Percentiles rank a stretch among this genome's conserved stretches.
These are phyloP conservation scores for Elysia crispata DNA, from an alignment of 2,888 invertebrate species.

Conservation along the genomic window DNA sequence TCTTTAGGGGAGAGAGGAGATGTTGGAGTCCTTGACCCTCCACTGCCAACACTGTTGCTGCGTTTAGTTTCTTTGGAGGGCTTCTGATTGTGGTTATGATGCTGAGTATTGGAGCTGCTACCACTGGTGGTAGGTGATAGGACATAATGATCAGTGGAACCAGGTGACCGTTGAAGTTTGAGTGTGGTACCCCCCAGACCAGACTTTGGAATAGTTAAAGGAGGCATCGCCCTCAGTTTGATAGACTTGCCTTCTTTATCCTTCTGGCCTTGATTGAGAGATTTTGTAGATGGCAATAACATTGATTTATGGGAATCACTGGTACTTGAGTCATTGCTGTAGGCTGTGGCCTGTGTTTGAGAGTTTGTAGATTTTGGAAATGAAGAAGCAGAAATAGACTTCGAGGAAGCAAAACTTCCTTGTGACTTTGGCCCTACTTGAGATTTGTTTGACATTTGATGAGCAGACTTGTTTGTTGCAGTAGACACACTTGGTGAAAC, in stretches of 20 bases:
- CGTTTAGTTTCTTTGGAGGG: constrained; percentile 22
- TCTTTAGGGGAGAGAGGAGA: constrained; percentile 46
- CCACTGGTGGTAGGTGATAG: constrained; percentile 12
- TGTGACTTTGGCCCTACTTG: not conserved
- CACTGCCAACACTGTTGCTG: not conserved
- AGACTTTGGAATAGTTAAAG: constrained; percentile 47
- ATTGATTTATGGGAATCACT: constrained; percentile 10
- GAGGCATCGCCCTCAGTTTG: constrained; percentile 39
- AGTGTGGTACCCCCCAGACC: constrained; percentile 39
- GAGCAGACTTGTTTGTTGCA: no score
- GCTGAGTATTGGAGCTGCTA: not conserved
- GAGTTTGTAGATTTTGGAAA: no score
- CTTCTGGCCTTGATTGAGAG: constrained; percentile 32
- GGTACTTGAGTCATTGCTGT: not conserved
- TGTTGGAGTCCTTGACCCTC: constrained; percentile 27
- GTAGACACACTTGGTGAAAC: not conserved
- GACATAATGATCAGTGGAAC: constrained; percentile 46
- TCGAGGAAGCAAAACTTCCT: not conserved
- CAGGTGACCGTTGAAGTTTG: constrained; percentile 46
- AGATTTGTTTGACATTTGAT: not conserved
- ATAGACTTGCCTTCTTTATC: constrained; percentile 28
- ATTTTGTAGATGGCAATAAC: not conserved
- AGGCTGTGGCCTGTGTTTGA: no score
- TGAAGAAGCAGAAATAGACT: not conserved
- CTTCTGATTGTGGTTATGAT: constrained; percentile 7